Conservation (phyloP, 1,140 invertebrate genomes). For the Saccostrea glomerata region DNA sequence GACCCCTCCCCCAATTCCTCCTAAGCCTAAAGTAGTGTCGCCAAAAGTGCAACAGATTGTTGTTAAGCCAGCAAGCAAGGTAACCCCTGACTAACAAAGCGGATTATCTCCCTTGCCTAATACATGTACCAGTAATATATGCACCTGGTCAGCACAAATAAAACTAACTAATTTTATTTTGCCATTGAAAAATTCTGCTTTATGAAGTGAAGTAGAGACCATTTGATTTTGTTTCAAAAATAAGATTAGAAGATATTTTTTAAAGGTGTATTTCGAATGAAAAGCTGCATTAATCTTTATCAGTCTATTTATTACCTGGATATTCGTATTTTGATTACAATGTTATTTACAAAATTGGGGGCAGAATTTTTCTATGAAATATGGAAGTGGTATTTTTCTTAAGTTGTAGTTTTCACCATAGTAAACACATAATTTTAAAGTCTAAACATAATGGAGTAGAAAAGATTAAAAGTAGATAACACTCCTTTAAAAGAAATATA, state of each 20-base stretch:
- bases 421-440: neutral
- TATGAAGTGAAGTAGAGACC: neutral
- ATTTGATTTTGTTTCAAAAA: too few relatives aligned
- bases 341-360: neutral
- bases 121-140: neutral
- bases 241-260: too few relatives aligned
- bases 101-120: conserved; percentile 19
- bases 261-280: too few relatives aligned
- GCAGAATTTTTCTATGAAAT: neutral
- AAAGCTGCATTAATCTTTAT: too few relatives aligned
- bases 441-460: neutral
- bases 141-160: neutral
- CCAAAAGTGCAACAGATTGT: conserved; percentile 49
- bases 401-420: neutral
- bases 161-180: neutral
- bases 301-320: too few relatives aligned
- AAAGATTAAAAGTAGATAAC: neutral
- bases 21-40: conserved; percentile 55
- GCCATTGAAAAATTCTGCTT: neutral
- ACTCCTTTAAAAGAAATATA: neutral
- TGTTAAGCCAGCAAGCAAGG: conserved; percentile 21
- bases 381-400: neutral
- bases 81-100: conserved; percentile 25
- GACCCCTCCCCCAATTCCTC: conserved; percentile 67
- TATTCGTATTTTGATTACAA: neutral